Evolutionary conservation across 2,797 vertebrate genomes (phyloP).

Genomic region (Acrocephalus scirpaceus): DNA sequence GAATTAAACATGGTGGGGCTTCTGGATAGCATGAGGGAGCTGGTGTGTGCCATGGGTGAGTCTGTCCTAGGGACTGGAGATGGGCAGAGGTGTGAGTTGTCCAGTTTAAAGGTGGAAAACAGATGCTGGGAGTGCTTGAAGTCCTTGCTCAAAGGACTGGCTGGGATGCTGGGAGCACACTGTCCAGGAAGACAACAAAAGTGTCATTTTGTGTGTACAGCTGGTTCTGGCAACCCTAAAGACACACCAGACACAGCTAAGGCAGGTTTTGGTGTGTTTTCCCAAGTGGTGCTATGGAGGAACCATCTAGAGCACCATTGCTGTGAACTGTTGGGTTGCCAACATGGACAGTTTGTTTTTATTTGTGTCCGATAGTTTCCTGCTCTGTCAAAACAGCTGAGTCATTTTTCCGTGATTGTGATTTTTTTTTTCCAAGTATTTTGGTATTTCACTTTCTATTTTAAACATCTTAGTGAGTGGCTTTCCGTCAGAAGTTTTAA

Average conservation of each 20-base stretch:
- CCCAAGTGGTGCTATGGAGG: not conserved
- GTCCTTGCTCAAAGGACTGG: not conserved
- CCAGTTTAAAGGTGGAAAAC: not conserved
- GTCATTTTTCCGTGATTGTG: not conserved
- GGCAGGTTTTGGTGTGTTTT: not conserved
- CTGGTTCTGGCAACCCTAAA: not conserved
- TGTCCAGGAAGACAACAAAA: not conserved
- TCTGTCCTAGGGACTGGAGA: not conserved
- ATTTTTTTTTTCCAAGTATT: not conserved
- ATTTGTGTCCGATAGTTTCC: not conserved
- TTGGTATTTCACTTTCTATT: not conserved
- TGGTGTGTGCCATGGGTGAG: not conserved
- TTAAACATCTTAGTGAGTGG: not conserved
- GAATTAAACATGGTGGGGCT: not conserved
- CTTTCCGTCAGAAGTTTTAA: not conserved
- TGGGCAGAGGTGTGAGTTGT: not conserved
- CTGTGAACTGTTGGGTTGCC: not conserved
- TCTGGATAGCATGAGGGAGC: not conserved
- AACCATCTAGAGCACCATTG: not conserved
- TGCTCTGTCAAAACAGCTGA: not conserved
- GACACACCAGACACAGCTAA: not conserved
- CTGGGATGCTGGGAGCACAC: not conserved
- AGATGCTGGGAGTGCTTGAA: not conserved
- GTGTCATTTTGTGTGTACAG: not conserved
- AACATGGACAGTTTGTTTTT: not conserved